Evolutionary conservation across 2,888 invertebrate species (phyloP), one percentile per base, ranked within the genome.

Genomic region (Lathronympha strigana): DNA sequence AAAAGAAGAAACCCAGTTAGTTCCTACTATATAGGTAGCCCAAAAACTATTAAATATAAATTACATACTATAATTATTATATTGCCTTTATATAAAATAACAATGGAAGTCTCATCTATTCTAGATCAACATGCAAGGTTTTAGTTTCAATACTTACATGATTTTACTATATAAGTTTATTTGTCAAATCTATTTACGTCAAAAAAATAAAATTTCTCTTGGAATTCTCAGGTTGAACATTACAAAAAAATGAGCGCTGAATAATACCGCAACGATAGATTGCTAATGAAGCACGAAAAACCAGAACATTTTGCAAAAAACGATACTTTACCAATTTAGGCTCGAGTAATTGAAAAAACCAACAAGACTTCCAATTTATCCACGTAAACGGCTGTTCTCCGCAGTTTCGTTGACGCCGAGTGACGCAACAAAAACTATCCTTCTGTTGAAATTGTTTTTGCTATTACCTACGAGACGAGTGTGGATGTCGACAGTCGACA

Each of bases 401-500:
- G 51, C 36, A 60, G 40, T 67, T 66, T 68, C 55, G 45, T 54
- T 45, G 43, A 58, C 68, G 70, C 70, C 70, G 63, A 68, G 71
- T 71, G 73, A 72, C 70, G 70, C 70, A 58, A 71, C 73, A 71
- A 72, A 73, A 76, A 68, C 53, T 58, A 68, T 68, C 57, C 60
- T 68, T 68, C 61, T 68, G 72, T 73, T 62, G 72, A 75, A 76
- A 78, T 76, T 77, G 81, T 81, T 80, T 81, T 76, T 72, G 75
- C 70, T 68, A 47, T 47, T 21, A 47, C 13, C 47, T 47, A 78
- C 76, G 75, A 75, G 69, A 78, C 76, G 75, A 75, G 69, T 68
- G 60, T 38, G 38, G 76, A 81, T 79, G 79, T 78, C 77, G 69
- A 79, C 79, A 84, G 78, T 78, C 77, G 69, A 79, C 79, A 84